phyloP scores from a whole-genome alignment of 30 jellyfish, hydroid and myxozoan species.

The Nemopilema nomurai region DNA sequence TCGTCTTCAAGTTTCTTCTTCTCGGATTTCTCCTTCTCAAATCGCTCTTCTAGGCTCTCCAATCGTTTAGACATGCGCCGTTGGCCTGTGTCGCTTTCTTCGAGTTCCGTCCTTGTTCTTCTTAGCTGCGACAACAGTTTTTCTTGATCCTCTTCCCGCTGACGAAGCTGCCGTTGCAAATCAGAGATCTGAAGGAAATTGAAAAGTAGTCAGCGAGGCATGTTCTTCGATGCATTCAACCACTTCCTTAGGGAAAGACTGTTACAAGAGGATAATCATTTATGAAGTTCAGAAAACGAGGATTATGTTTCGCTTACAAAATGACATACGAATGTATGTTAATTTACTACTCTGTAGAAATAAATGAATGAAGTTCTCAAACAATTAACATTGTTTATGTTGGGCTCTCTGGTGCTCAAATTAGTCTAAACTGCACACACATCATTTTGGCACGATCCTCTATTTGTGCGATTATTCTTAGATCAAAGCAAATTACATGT shows the following conservation, averaged over 20 bases:
- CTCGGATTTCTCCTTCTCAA: constrained; percentile 52
- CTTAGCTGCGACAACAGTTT: constrained; percentile 42
- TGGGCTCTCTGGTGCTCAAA: too few relatives aligned
- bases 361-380: neutral
- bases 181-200: constrained; percentile 36
- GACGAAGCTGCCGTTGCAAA: constrained; percentile 65
- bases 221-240: neutral
- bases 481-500: too few relatives aligned
- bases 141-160: constrained; percentile 62
- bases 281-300: too few relatives aligned
- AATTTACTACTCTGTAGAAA: too few relatives aligned
- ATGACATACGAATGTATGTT: too few relatives aligned
- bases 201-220: neutral
- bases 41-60: constrained; percentile 54
- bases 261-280: neutral
- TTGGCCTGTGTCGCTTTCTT: constrained; percentile 49
- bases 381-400: too few relatives aligned
- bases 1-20: constrained; percentile 53
- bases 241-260: neutral
- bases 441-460: too few relatives aligned
- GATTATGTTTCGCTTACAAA: too few relatives aligned
- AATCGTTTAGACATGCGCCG: constrained; percentile 22
- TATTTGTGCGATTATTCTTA: too few relatives aligned
- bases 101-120: constrained; percentile 29
- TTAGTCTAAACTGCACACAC: too few relatives aligned